These are phyloP conservation scores for Drosophila jambulina DNA, from an alignment of 1,140 invertebrate genomes.

Conservation along the genomic window DNA sequence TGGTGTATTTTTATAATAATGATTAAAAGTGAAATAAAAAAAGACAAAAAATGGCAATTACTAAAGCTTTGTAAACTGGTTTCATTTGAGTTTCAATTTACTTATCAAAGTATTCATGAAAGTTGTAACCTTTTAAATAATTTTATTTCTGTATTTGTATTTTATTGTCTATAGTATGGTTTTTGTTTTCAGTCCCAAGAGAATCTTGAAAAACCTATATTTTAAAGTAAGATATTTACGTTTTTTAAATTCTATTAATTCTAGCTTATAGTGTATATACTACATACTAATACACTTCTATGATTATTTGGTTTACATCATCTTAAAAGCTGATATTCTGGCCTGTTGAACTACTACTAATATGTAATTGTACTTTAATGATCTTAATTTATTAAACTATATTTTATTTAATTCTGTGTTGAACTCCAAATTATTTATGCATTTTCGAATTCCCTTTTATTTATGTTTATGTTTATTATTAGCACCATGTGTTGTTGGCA, in stretches of 20 bases:
- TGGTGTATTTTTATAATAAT: neutral
- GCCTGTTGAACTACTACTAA: neutral
- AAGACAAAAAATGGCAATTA: neutral
- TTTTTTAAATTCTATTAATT: neutral
- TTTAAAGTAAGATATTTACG: neutral
- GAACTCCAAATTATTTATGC: neutral
- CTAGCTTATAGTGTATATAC: neutral
- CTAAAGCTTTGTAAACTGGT: too few relatives aligned
- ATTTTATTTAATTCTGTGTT: neutral
- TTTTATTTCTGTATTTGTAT: neutral
- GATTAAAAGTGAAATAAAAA: neutral
- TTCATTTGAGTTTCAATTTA: neutral
- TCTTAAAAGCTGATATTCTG: neutral
- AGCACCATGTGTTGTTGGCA: neutral
- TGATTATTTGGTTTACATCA: rapidly evolving
- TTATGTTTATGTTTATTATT: neutral
- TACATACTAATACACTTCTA: neutral
- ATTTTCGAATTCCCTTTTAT: neutral
- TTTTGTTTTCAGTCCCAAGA: neutral
- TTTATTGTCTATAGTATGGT: neutral
- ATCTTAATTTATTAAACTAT: too few relatives aligned
- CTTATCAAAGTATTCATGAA: neutral
- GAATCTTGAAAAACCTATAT: too few relatives aligned
- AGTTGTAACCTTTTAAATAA: neutral
- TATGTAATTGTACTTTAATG: neutral